Percentiles rank a stretch among this genome's conserved stretches.
Evolutionary conservation across 2,888 invertebrate genomes (phyloP).

Genomic region (Odontothrips loti): DNA sequence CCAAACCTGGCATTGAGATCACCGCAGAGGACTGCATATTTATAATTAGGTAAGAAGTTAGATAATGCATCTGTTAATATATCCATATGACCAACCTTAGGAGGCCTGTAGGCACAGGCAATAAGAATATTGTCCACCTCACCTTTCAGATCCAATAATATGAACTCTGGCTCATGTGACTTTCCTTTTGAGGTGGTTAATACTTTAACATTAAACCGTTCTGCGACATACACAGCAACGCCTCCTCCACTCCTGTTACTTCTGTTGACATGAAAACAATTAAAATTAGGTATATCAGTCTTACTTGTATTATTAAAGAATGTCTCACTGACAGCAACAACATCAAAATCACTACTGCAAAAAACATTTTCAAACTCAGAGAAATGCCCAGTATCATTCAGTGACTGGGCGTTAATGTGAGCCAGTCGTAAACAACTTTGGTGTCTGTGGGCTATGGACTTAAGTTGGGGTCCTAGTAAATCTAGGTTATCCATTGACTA

Average conservation of each 20-base stretch:
- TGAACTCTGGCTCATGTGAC: neutral
- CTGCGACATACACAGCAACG: neutral
- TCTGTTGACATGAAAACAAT: neutral
- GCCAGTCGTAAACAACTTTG: neutral
- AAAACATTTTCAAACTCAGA: neutral
- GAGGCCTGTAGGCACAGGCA: neutral
- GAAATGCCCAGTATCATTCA: neutral
- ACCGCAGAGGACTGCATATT: neutral
- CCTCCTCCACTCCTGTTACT: neutral
- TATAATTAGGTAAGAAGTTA: neutral
- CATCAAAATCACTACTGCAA: neutral
- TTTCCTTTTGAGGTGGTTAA: neutral
- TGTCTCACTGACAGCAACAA: neutral
- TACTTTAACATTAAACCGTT: neutral
- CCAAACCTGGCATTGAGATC: neutral
- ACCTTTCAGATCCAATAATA: neutral
- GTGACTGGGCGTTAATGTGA: neutral
- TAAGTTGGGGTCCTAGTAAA: neutral
- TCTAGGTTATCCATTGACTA: neutral
- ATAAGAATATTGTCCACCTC: neutral
- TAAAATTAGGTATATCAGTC: neutral
- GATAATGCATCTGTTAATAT: neutral
- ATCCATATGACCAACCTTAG: neutral
- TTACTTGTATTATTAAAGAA: neutral
- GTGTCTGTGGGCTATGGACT: neutral